Conservation (phyloP, 2,797 vertebrate species). For the Melanotaenia pygmaea region DNA sequence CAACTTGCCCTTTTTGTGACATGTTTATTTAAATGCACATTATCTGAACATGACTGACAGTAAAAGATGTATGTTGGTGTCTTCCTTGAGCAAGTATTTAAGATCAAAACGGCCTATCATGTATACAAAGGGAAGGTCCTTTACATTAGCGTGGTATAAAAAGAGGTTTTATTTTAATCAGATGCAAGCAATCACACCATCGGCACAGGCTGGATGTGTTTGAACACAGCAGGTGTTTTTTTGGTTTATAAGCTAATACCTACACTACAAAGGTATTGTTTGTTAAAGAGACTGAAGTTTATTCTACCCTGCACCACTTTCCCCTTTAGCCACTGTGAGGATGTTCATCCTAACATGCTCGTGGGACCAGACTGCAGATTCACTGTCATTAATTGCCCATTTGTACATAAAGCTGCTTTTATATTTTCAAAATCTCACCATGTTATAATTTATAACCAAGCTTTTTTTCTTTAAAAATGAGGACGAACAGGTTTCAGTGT, state of each 20-base stretch:
- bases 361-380: neutral
- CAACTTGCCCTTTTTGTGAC: neutral
- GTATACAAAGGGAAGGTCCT: neutral
- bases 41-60: conserved; percentile 8
- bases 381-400: neutral
- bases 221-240: neutral
- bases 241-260: neutral
- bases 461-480: neutral
- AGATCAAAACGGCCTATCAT: neutral
- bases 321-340: neutral
- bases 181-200: neutral
- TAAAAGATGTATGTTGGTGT: neutral
- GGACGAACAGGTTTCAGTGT: neutral
- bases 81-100: neutral
- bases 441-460: neutral
- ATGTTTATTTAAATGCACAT: conserved; percentile 13
- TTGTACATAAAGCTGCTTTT: neutral
- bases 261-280: neutral
- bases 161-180: neutral
- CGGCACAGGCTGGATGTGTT: neutral
- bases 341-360: neutral
- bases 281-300: neutral
- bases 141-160: neutral
- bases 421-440: neutral
- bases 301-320: neutral